phyloP scores from a whole-genome alignment of 2,113 vertebrate species.

The Peromyscus leucopus region DNA sequence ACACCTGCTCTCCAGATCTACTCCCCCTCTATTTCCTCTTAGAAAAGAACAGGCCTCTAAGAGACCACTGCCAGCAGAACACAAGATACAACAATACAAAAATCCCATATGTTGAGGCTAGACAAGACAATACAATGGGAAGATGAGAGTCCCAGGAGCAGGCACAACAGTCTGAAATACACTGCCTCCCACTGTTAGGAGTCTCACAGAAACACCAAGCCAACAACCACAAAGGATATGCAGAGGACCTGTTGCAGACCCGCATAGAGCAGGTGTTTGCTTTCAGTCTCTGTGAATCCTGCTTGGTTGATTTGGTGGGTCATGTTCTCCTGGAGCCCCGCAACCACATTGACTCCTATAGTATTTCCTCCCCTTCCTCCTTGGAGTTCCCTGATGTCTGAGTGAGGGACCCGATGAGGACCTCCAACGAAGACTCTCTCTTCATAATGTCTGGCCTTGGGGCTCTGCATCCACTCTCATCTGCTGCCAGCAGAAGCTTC shows the following conservation, averaged over 20 bases:
- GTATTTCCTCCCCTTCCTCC: not conserved
- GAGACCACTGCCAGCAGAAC: not conserved
- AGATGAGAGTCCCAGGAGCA: not conserved
- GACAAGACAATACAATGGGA: not conserved
- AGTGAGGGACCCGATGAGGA: not conserved
- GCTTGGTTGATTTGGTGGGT: not conserved
- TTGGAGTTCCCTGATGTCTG: not conserved
- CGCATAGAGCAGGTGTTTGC: not conserved
- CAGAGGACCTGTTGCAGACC: not conserved
- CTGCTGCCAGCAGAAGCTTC: not conserved
- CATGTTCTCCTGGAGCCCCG: not conserved
- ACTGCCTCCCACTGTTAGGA: not conserved
- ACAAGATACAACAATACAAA: not conserved
- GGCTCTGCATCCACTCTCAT: not conserved
- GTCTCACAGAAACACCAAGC: not conserved
- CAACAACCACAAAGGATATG: not conserved
- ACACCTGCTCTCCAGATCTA: not conserved
- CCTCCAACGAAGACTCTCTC: not conserved
- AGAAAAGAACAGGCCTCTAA: not conserved
- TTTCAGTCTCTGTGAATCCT: not conserved
- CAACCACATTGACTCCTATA: not conserved
- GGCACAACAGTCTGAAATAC: not conserved
- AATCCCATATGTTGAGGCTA: not conserved
- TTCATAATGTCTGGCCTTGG: not conserved
- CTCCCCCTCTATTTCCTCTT: accelerated